A percentile compares a stretch with the other conserved stretches of the same genome.
These are phyloP conservation scores for Micropoecilia bifurca DNA, from an alignment of 2,797 vertebrate species.

Conservation along the genomic window DNA sequence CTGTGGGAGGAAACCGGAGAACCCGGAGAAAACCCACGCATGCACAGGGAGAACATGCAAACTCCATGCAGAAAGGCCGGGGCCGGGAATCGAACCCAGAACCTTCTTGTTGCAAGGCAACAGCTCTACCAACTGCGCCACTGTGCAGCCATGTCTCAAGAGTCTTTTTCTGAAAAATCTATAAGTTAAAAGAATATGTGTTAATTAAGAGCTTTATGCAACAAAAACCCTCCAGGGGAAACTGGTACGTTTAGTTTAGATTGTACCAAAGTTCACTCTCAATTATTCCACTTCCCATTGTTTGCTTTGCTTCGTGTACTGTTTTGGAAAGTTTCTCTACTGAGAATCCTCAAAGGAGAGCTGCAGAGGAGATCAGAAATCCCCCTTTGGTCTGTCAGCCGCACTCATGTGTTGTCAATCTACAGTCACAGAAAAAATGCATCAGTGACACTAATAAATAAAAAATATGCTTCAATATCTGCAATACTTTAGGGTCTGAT, in stretches of 20 bases:
- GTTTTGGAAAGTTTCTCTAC: constrained; percentile 61
- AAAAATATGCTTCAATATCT: neutral
- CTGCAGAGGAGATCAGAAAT: constrained; percentile 7
- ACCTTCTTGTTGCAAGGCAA: no score
- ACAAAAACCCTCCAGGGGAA: neutral
- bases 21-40: no score
- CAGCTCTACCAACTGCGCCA: no score
- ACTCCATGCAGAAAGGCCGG: no score
- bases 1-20: no score
- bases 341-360: constrained; percentile 33
- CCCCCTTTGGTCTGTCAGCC: constrained; percentile 3
- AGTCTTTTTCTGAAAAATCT: neutral
- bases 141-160: neutral
- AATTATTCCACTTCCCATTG: constrained; percentile 40
- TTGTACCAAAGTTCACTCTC: constrained; percentile 18
- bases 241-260: neutral
- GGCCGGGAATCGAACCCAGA: no score
- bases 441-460: neutral
- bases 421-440: constrained; percentile 1
- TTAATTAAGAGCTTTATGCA: neutral
- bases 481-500: neutral
- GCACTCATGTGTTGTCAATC: constrained; percentile 1
- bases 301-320: constrained; percentile 59
- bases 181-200: neutral
- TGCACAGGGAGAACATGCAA: no score